Percentiles rank a stretch among this genome's conserved stretches.
phyloP scores from a whole-genome alignment of 2,888 invertebrate species.

The Andrena hattorfiana region DNA sequence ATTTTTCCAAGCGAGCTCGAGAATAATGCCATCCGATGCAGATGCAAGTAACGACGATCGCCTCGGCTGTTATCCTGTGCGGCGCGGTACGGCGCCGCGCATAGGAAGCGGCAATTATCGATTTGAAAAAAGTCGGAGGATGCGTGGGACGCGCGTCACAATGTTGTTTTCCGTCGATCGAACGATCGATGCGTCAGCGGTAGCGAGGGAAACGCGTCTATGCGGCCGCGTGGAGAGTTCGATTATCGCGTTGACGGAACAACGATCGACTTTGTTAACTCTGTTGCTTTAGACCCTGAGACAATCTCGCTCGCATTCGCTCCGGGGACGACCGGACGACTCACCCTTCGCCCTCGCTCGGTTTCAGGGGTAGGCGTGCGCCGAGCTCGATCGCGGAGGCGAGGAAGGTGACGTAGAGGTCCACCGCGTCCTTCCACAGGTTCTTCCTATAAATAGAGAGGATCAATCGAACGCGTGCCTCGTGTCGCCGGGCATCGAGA shows the following conservation, averaged over 20 bases:
- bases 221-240: background rate
- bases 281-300: background rate
- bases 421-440: constrained; percentile 92
- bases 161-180: constrained; percentile 71
- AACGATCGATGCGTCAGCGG: constrained; percentile 65
- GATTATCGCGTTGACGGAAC: constrained; percentile 20
- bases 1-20: constrained; percentile 3
- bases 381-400: constrained; percentile 95
- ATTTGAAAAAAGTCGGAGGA: constrained; percentile 56
- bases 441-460: constrained; percentile 85
- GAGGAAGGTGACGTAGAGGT: constrained; percentile 92
- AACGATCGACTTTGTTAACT: background rate
- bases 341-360: constrained; percentile 95
- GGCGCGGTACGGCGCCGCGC: background rate
- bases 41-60: background rate
- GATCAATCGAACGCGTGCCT: background rate
- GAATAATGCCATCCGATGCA: background rate
- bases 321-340: constrained; percentile 62
- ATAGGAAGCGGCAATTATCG: constrained; percentile 41
- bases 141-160: constrained; percentile 70
- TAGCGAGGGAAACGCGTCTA: constrained; percentile 49
- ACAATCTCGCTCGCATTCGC: background rate
- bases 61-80: background rate
- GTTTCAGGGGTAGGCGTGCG: constrained; percentile 92
- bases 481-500: background rate